Evolutionary conservation across 2,113 vertebrate genomes (phyloP), one percentile per base, ranked within the genome.

Genomic region (Phaethornis superciliosus): DNA sequence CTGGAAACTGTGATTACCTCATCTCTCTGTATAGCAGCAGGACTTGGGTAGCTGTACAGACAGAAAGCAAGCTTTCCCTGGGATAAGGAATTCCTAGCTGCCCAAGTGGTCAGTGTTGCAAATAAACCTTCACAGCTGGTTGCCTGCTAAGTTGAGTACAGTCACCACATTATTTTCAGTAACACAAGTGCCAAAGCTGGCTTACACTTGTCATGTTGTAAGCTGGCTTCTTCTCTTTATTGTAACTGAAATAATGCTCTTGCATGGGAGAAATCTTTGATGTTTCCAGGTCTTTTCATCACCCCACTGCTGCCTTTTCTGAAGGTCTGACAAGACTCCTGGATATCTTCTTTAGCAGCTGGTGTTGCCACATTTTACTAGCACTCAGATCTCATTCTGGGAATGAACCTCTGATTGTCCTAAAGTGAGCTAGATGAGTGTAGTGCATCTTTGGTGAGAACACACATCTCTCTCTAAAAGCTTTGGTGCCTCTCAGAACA

Each of bases 111-210:
- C 63, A 19, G 58, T 89, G 60, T 40, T 75, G 55, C 68, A 64
- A 52, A 68, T 63, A 83, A 76, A 33, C 77, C 22, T 65, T 68
- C 69, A 37, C 55, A 62, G 70, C 58, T 89, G 70, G 15, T 65
- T 93, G 75, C 44, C 80, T 91, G 76, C 56, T 81, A 63, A 71
- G 20, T 0, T 89, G 80, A 69, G 49, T 64, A 82, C 44, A 65
- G 42, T 44, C 80, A 51, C 82, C 70, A 27, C 49, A 1, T 80
- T 69, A 17, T 79, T 91, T 85, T 74, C 76, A 59, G 56, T 77
- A 74, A 81, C 40, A 19, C 68, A 95, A 88, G 79, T 95, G 89
- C 87, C 91, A 94, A 58, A 91, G 64, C 77, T 94, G 71, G 47
- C 68, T 86, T 47, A 60, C 7, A 4, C 75, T 77, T 88, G 22